phyloP scores from a whole-genome alignment of 2,888 invertebrate genomes.

The Eilema griseolum region DNA sequence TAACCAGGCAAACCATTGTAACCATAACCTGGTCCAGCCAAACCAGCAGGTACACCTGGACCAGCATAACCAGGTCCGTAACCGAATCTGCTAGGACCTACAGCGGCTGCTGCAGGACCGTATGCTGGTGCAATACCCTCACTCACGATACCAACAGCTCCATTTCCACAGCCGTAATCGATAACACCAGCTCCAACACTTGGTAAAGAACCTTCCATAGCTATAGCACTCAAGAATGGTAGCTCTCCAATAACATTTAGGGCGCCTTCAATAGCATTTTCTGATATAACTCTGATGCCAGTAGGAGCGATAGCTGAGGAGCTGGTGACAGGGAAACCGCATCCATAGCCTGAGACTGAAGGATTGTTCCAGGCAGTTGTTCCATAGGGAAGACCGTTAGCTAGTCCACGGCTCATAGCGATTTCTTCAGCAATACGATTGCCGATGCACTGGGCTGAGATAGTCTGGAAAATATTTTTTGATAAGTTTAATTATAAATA shows the following conservation, averaged over 20 bases:
- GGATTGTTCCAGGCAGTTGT: slow-evolving; percentile 18
- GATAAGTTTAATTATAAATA: not conserved
- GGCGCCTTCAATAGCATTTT: slow-evolving; percentile 61
- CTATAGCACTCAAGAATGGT: slow-evolving; percentile 61
- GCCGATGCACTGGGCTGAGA: slow-evolving; percentile 38
- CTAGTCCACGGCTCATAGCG: slow-evolving; percentile 14
- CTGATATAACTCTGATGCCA: slow-evolving; percentile 60
- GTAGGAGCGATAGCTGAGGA: slow-evolving; percentile 56
- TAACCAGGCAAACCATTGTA: not conserved
- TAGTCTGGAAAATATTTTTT: slow-evolving; percentile 29
- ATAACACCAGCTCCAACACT: slow-evolving; percentile 55
- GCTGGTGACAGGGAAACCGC: slow-evolving; percentile 53
- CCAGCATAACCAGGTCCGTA: not conserved
- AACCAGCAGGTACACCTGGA: not conserved
- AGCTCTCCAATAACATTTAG: slow-evolving; percentile 56
- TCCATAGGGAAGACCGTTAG: slow-evolving; percentile 7
- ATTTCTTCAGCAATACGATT: slow-evolving; percentile 34
- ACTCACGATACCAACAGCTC: slow-evolving; percentile 29
- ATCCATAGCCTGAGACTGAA: slow-evolving; percentile 34
- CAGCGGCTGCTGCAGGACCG: slow-evolving; percentile 10
- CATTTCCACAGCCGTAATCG: slow-evolving; percentile 45
- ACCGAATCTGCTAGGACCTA: slow-evolving; percentile 11
- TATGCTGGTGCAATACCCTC: slow-evolving; percentile 24
- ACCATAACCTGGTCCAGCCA: not conserved
- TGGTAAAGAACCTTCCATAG: slow-evolving; percentile 56